Conservation (phyloP, 2,797 vertebrate genomes). For the Cephalopachus bancanus region DNA sequence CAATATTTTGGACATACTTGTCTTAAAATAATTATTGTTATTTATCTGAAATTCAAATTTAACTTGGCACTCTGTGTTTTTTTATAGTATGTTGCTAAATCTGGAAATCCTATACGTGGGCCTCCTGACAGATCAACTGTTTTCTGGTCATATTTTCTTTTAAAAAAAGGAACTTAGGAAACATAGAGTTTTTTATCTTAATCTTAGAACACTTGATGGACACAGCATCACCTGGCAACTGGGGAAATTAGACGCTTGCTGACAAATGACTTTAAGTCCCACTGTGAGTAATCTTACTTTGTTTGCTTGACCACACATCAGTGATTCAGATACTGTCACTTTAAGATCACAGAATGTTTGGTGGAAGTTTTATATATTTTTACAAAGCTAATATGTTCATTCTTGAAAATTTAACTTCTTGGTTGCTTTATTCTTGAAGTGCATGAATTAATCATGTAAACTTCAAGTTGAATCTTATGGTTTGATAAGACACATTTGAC, state of each 20-base stretch:
- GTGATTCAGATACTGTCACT: constrained; percentile 19
- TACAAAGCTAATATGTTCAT: constrained; percentile 16
- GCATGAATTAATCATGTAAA: constrained; percentile 45
- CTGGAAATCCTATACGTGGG: not conserved
- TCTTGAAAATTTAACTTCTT: constrained; percentile 60
- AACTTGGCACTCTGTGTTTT: not conserved
- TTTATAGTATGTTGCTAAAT: not conserved
- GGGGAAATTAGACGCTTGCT: not conserved
- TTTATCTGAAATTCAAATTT: constrained; percentile 43
- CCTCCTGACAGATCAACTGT: constrained; percentile 51
- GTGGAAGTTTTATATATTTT: constrained; percentile 39
- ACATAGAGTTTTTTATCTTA: constrained; percentile 10
- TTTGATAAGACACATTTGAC: constrained; percentile 2
- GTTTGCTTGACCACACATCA: not conserved
- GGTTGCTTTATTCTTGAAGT: constrained; percentile 42
- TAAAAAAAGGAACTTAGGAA: not conserved
- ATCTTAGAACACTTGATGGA: not conserved
- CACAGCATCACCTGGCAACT: not conserved
- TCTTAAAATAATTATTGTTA: not conserved
- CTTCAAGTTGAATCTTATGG: not conserved
- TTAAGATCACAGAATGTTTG: constrained; percentile 44
- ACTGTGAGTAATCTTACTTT: not conserved
- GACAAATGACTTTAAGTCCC: not conserved
- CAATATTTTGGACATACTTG: constrained; percentile 45
- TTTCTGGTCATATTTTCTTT: constrained; percentile 42